phyloP scores from a whole-genome alignment of 2,113 vertebrate genomes.

The Antechinus stuartii region DNA sequence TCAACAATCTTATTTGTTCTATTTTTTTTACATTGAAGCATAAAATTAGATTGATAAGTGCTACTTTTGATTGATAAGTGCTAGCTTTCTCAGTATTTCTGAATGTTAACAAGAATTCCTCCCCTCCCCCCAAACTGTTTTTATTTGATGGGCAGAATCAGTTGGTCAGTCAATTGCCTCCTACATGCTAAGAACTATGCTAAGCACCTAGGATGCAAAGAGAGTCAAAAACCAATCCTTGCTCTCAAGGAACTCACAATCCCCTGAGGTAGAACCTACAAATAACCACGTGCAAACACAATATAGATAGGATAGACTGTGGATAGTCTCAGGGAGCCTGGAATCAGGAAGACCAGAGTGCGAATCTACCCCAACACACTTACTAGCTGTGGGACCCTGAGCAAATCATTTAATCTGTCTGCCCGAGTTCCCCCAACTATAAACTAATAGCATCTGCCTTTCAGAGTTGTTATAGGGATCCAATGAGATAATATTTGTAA shows the following conservation, averaged over 20 bases:
- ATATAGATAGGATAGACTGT: not conserved
- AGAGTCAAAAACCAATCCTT: not conserved
- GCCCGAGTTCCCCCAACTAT: not conserved
- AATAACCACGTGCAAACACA: not conserved
- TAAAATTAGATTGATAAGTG: not conserved
- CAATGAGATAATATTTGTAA: not conserved
- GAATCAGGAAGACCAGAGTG: not conserved
- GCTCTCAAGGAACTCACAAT: not conserved
- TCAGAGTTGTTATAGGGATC: not conserved
- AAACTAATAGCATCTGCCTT: not conserved
- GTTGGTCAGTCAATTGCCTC: not conserved
- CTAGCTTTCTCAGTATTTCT: not conserved
- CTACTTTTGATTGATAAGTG: not conserved
- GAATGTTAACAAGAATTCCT: not conserved
- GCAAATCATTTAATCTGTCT: not conserved
- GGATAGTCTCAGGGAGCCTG: not conserved
- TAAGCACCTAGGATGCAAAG: not conserved
- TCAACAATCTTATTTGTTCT: not conserved
- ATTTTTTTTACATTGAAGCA: not conserved
- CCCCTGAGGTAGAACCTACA: not conserved
- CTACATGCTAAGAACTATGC: not conserved
- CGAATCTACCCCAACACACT: not conserved
- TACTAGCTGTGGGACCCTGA: not conserved
- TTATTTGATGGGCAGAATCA: not conserved
- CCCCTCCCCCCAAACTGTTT: not conserved